A percentile compares a stretch with the other conserved stretches of the same genome.
phyloP scores from a whole-genome alignment of 1,140 invertebrate genomes.

The Rhysida immarginata region DNA sequence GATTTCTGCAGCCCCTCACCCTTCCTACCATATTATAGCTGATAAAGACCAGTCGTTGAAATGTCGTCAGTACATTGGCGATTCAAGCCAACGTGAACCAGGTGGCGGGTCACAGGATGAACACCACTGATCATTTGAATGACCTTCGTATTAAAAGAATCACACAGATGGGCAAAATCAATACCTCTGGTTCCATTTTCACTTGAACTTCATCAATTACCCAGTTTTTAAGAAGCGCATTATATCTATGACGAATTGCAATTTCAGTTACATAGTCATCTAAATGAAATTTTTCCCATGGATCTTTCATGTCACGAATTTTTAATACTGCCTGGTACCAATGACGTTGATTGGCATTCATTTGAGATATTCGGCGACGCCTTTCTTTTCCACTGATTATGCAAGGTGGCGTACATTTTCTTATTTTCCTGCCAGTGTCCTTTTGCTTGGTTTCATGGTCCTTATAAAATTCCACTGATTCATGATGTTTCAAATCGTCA shows the following conservation, averaged over 20 bases:
- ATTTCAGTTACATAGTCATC: slow-evolving; percentile 26
- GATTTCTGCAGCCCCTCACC: too few relatives aligned
- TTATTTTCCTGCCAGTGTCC: too few relatives aligned
- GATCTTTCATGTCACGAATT: slow-evolving; percentile 24
- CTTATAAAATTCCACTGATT: too few relatives aligned
- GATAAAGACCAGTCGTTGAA: not conserved
- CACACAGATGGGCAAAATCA: not conserved
- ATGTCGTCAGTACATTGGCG: too few relatives aligned
- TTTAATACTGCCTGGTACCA: slow-evolving; percentile 24
- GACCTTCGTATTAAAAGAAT: not conserved
- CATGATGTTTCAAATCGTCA: too few relatives aligned
- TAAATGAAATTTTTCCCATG: slow-evolving; percentile 34
- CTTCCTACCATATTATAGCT: too few relatives aligned
- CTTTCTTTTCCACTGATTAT: not conserved
- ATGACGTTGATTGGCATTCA: slow-evolving; percentile 4
- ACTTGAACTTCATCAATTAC: slow-evolving; percentile 32
- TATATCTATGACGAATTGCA: slow-evolving; percentile 31
- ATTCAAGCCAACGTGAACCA: too few relatives aligned
- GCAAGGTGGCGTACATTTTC: not conserved
- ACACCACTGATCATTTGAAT: too few relatives aligned
- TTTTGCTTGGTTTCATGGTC: too few relatives aligned
- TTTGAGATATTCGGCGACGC: not conserved
- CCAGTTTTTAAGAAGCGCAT: slow-evolving; percentile 32
- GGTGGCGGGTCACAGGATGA: too few relatives aligned
- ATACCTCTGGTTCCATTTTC: slow-evolving; percentile 33